Evolutionary conservation across 1,140 invertebrate genomes (phyloP).

Genomic region (Drosophila equinoxialis): DNA sequence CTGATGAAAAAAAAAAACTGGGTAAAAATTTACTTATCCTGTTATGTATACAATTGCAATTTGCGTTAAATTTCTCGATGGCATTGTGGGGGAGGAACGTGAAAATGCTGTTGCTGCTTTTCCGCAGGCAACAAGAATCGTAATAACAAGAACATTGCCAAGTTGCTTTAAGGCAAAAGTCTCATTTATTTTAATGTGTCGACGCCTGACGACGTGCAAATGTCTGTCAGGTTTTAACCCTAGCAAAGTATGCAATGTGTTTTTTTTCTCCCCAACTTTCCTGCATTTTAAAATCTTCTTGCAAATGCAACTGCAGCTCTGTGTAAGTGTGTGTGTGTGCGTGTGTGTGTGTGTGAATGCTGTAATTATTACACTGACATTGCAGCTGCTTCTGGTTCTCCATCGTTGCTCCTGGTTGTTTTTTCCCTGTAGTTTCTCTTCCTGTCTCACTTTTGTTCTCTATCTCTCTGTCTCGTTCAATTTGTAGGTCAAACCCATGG

Average conservation of each 20-base stretch:
- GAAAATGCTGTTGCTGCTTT: slow-evolving; percentile 54
- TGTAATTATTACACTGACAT: slow-evolving; percentile 77
- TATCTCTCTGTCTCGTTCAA: slow-evolving; percentile 32
- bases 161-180: slow-evolving; percentile 71
- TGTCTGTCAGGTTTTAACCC: slow-evolving; percentile 68
- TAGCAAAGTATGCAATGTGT: slow-evolving; percentile 36
- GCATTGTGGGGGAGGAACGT: slow-evolving; percentile 53
- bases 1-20: slow-evolving; percentile 21
- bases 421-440: background rate
- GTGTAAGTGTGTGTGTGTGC: background rate
- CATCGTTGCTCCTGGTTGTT: slow-evolving; percentile 2
- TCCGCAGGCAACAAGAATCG: slow-evolving; percentile 10
- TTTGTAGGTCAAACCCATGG: slow-evolving; percentile 51
- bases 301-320: slow-evolving; percentile 52
- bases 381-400: slow-evolving; percentile 45
- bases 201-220: slow-evolving; percentile 76
- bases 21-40: slow-evolving; percentile 28
- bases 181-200: slow-evolving; percentile 81
- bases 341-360: slow-evolving; percentile 15
- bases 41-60: slow-evolving; percentile 67
- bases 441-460: slow-evolving; percentile 25
- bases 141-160: slow-evolving; percentile 27
- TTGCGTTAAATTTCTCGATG: slow-evolving; percentile 74
- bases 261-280: slow-evolving; percentile 41
- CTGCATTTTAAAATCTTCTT: slow-evolving; percentile 56